Percentiles rank a stretch among this genome's conserved stretches.
These are phyloP conservation scores for Haemorhous mexicanus DNA, from an alignment of 2,113 vertebrate species.

Conservation along the genomic window DNA sequence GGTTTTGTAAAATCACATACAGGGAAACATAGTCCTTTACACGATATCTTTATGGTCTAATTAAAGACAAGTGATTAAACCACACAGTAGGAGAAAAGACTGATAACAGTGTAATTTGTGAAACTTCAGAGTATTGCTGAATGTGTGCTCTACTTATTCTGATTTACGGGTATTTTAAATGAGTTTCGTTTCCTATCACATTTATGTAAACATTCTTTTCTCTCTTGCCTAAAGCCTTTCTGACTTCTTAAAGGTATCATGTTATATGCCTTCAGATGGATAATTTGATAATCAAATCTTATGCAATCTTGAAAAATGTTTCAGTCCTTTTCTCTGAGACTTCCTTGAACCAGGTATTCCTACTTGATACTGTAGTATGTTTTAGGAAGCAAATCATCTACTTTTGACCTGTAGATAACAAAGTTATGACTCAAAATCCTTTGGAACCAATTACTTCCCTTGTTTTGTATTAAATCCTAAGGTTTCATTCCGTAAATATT, in stretches of 20 bases:
- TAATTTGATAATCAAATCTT: not conserved
- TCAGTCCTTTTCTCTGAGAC: not conserved
- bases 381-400: not conserved
- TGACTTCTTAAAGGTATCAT: not conserved
- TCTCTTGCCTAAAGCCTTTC: not conserved
- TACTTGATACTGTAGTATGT: not conserved
- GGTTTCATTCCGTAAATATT: not conserved
- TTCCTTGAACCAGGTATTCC: not conserved
- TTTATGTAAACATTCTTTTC: not conserved
- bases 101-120: not conserved
- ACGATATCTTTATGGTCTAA: not conserved
- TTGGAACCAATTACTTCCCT: not conserved
- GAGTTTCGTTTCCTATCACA: not conserved
- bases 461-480: not conserved
- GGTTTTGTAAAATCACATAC: not conserved
- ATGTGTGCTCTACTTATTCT: slow-evolving; percentile 29
- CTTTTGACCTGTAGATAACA: not conserved
- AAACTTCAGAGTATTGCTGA: not conserved
- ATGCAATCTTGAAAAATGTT: not conserved
- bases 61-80: slow-evolving; percentile 39
- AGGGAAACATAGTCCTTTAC: not conserved
- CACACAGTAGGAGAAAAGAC: not conserved
- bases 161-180: slow-evolving; percentile 1
- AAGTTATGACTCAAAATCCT: not conserved
- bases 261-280: not conserved